Conservation (phyloP, 64 coral and sea anemone genomes). For the Stylophora pistillata region DNA sequence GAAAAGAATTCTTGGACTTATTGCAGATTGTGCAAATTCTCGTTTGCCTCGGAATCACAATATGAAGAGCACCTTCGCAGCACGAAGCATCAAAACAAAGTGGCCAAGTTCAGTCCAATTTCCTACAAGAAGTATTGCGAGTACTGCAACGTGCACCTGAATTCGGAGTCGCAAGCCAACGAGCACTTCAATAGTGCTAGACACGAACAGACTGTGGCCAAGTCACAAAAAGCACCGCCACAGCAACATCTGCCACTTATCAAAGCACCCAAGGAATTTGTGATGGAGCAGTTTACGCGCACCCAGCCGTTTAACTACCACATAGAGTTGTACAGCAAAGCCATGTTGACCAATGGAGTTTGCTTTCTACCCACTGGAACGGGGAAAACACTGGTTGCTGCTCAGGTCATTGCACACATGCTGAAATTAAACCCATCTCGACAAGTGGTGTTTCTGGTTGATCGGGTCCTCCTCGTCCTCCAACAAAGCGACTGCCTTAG, state of each 20-base stretch:
- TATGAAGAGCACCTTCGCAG: constrained; percentile 59
- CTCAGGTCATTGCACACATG: constrained; percentile 80
- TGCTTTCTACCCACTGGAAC: constrained; percentile 93
- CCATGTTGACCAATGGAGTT: constrained; percentile 78
- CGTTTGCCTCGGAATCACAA: constrained; percentile 35
- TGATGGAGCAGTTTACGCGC: constrained; percentile 19
- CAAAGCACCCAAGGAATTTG: neutral
- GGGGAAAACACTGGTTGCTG: constrained; percentile 83
- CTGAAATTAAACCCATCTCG: constrained; percentile 77
- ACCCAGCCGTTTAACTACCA: constrained; percentile 79
- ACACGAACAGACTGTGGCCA: constrained; percentile 90
- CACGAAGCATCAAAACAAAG: constrained; percentile 69
- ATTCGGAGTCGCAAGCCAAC: constrained; percentile 86
- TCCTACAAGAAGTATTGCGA: constrained; percentile 45
- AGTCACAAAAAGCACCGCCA: constrained; percentile 84
- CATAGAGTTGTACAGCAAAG: constrained; percentile 76
- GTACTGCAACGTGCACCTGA: constrained; percentile 79
- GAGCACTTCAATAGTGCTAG: constrained; percentile 85
- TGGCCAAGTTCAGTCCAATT: constrained; percentile 45
- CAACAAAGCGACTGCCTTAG: constrained; percentile 83
- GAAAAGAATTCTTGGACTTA: constrained; percentile 9
- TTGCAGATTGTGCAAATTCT: constrained; percentile 48
- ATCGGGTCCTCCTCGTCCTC: constrained; percentile 80
- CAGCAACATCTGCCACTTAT: constrained; percentile 55
- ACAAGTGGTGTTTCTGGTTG: constrained; percentile 87